These are phyloP conservation scores for Clavelina lepadiformis DNA, from an alignment of 23 tunicate species.

Conservation along the genomic window DNA sequence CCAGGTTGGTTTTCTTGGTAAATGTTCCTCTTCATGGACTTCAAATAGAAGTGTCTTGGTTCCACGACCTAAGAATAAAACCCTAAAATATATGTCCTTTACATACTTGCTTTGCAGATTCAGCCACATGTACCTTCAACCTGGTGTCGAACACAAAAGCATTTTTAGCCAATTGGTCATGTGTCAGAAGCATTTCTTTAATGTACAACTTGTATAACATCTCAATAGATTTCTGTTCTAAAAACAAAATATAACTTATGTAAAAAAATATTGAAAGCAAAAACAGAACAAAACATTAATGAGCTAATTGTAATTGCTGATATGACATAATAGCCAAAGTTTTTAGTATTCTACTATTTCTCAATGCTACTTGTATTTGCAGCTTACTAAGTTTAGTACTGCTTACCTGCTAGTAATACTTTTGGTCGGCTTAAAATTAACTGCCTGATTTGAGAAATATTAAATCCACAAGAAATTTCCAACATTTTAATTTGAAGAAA, in stretches of 20 bases:
- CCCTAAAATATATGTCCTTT: background rate
- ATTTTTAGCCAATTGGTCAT: slow-evolving; percentile 37
- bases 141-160: slow-evolving; percentile 37
- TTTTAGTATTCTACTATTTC: no score
- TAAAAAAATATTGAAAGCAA: no score
- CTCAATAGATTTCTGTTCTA: slow-evolving; percentile 36
- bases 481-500: slow-evolving; percentile 40
- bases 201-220: slow-evolving; percentile 34
- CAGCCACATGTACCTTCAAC: slow-evolving; percentile 33
- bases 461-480: slow-evolving; percentile 65
- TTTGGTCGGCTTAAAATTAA: slow-evolving; percentile 34
- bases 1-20: slow-evolving; percentile 57
- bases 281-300: no score
- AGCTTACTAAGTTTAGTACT: no score
- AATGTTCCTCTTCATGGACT: slow-evolving; percentile 30
- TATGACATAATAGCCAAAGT: no score
- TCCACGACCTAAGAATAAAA: slow-evolving; percentile 20
- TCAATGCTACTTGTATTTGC: no score
- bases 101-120: no score
- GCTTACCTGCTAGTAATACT: slow-evolving; percentile 18
- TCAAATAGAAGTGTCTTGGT: slow-evolving; percentile 48
- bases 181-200: slow-evolving; percentile 42
- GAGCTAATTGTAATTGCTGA: no score
- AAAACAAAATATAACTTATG: background rate
- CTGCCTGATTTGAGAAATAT: slow-evolving; percentile 40